phyloP scores from a whole-genome alignment of 2,113 vertebrate genomes.

The Spilogale gracilis region DNA sequence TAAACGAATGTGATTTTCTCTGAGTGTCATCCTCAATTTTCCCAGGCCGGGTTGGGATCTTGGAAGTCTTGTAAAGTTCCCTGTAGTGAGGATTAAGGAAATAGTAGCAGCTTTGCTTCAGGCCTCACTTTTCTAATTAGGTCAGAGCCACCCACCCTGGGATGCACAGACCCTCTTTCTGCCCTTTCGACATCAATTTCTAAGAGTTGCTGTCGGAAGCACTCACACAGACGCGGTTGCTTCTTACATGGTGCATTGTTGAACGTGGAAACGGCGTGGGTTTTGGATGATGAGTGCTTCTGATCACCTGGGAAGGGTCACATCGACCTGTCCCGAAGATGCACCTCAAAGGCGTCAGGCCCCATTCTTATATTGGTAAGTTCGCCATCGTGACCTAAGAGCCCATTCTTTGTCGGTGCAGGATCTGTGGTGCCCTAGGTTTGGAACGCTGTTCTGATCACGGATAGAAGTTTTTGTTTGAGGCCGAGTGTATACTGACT shows the following conservation, averaged over 20 bases:
- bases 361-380: background rate
- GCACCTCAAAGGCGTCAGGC: background rate
- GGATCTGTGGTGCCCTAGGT: background rate
- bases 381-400: accelerated
- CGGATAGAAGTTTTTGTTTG: background rate
- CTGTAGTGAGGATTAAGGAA: background rate
- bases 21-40: constrained; percentile 15
- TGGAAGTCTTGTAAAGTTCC: background rate
- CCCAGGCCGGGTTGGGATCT: constrained; percentile 19
- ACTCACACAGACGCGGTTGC: background rate
- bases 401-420: background rate
- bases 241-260: background rate
- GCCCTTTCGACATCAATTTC: background rate
- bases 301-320: background rate
- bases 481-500: background rate
- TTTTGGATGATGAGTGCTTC: background rate
- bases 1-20: constrained; percentile 44
- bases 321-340: background rate
- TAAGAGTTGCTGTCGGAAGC: background rate
- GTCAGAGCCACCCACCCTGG: background rate
- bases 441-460: background rate
- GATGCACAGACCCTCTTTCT: background rate
- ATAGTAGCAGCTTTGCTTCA: constrained; percentile 4
- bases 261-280: background rate
- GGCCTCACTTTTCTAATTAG: constrained; percentile 1